Base-by-base conservation (phyloP, 2,113 vertebrate species). In the Upupa epops region DNA sequence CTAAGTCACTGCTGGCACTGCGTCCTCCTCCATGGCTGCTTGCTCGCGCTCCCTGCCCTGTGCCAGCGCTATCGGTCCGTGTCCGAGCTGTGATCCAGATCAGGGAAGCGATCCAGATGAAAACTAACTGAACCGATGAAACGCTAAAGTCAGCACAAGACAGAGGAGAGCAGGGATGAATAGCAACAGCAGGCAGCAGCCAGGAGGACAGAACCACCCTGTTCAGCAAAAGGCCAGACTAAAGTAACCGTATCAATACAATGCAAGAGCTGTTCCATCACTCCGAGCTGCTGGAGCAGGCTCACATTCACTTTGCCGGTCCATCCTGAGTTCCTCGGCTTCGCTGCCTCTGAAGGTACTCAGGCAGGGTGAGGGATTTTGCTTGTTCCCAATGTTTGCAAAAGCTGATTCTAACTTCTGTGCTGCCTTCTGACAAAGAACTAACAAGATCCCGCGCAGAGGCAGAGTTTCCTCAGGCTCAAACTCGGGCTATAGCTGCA, bases 391-490 rank as follows among this genome's bases (percentile, higher is more conserved):
- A 96, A 94, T 24, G 4, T 31, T 71, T 52, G 60, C 71, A 89
- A 37, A 73, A 73, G 59, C 89, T 88, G 80, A 92, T 94, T 93
- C 52, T 37, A 83, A 63, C 76, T 79, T 49, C 66, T 46, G 71
- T 22, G 83, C 29, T 52, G 69, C 32, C 70, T 40, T 81, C 70
- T 65, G 48, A 31, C 68, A 83, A 66, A 68, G 56, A 52, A 4
- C 19, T 4, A n/a, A 19, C 36, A 21, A n/a, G 48, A 28, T 76
- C 89, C 73, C 8, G 15, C 80, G 85, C 78, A 83, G 75, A 87
- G 75, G 40, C 63, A 85, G 69, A 70, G 68, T 82, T 92, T 95
- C 91, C 73, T 83, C 91, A 83, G 75, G 87, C 76, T 86, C 48
- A 60, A 51, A 83, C 34, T 9, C 12, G 4, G 8, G 89, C 88